A percentile compares a stretch with the other conserved stretches of the same genome.
These are phyloP conservation scores for Hippocampus zosterae DNA, from an alignment of 2,113 vertebrate genomes.

Conservation along the genomic window DNA sequence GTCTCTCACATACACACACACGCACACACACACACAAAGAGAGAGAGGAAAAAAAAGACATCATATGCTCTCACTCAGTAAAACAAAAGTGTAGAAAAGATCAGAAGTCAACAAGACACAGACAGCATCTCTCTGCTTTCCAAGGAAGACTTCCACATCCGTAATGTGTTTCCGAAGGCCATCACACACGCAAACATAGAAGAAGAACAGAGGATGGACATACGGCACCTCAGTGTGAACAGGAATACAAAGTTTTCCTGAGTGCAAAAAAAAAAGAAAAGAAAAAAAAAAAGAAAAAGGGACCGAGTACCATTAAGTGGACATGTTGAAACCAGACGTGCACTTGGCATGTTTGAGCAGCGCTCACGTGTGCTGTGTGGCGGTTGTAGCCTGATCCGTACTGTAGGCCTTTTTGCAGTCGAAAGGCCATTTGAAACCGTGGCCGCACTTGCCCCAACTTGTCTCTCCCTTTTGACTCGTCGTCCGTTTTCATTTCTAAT, in stretches of 20 bases:
- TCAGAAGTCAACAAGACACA: slow-evolving; percentile 79
- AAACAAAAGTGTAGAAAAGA: slow-evolving; percentile 82
- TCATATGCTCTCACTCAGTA: slow-evolving; percentile 10
- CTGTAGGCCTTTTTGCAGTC: background rate
- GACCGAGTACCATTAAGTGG: slow-evolving; percentile 75
- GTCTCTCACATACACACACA: slow-evolving; percentile 67
- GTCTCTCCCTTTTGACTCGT: background rate
- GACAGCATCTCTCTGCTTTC: slow-evolving; percentile 70
- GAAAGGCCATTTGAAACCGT: background rate
- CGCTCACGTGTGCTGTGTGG: background rate
- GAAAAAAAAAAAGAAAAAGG: slow-evolving; percentile 69
- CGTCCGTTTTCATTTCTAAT: background rate
- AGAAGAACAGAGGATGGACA: slow-evolving; percentile 13
- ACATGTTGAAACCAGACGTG: background rate
- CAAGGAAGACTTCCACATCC: slow-evolving; percentile 87
- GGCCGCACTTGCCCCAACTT: background rate
- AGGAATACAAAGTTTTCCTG: slow-evolving; percentile 85
- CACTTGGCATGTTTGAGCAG: background rate
- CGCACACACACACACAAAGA: slow-evolving; percentile 74
- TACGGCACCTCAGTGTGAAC: slow-evolving; percentile 37
- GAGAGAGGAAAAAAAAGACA: slow-evolving; percentile 52
- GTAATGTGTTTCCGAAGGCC: slow-evolving; percentile 68
- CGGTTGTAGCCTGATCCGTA: background rate
- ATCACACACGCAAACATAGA: slow-evolving; percentile 39
- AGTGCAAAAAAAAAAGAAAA: slow-evolving; percentile 79